Evolutionary conservation across 2,113 vertebrate genomes (phyloP).

Genomic region (Amphiprion percula): DNA sequence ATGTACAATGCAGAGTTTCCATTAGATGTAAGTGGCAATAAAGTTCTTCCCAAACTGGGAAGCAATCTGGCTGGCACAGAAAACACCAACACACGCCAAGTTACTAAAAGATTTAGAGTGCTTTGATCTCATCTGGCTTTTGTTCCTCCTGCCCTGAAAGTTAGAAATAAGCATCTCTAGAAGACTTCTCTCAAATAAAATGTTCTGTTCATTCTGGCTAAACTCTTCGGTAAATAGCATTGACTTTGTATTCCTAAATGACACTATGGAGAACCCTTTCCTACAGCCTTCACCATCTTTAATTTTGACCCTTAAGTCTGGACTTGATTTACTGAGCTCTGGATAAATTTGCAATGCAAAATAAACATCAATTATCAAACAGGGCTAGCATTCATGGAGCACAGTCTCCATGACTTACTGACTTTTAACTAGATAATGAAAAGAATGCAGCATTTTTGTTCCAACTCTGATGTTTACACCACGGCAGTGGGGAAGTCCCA

Average conservation of each 20-base stretch:
- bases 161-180: not conserved
- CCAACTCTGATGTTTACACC: not conserved
- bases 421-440: not conserved
- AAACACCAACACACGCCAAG: not conserved
- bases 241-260: not conserved
- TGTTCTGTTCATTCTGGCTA: not conserved
- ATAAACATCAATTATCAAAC: too few species aligned
- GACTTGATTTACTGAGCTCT: not conserved
- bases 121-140: constrained; percentile 1
- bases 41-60: not conserved
- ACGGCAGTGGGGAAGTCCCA: not conserved
- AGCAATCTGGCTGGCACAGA: not conserved
- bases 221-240: too few species aligned
- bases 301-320: not conserved
- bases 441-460: not conserved
- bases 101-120: not conserved
- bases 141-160: not conserved
- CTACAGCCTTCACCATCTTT: not conserved
- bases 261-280: not conserved
- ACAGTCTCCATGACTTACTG: too few species aligned
- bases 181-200: not conserved
- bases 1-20: constrained; percentile 55
- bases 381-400: not conserved
- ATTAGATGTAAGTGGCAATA: constrained; percentile 14
- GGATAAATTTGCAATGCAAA: too few species aligned